Conservation (phyloP, 2,797 vertebrate species). For the Bradypus variegatus region DNA sequence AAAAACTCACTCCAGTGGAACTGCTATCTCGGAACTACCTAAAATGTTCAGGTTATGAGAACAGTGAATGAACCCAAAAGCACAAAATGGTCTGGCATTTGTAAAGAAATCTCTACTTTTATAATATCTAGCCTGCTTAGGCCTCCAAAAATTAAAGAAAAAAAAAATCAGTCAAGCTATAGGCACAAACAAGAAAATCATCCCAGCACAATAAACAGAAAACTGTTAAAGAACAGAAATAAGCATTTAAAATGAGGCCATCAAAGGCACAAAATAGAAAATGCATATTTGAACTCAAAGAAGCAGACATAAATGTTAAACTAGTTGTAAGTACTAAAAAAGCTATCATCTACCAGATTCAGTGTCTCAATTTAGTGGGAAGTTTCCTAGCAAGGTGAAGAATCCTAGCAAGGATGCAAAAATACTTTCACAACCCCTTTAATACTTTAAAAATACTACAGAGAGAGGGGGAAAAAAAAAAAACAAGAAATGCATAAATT, state of each 20-base stretch:
- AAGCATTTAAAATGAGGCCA: slow-evolving; percentile 45
- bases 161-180: neutral
- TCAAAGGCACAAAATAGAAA: slow-evolving; percentile 56
- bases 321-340: slow-evolving; percentile 43
- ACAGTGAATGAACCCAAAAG: slow-evolving; percentile 42
- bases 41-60: neutral
- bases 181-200: slow-evolving; percentile 33
- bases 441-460: slow-evolving; percentile 57
- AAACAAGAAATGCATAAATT: slow-evolving; percentile 53
- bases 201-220: slow-evolving; percentile 45
- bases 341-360: slow-evolving; percentile 46
- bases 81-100: slow-evolving; percentile 41
- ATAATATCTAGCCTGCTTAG: slow-evolving; percentile 21
- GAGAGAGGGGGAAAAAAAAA: slow-evolving; percentile 25
- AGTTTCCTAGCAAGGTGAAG: slow-evolving; percentile 40
- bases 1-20: neutral
- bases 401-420: slow-evolving; percentile 54
- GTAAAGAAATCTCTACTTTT: slow-evolving; percentile 29
- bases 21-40: neutral
- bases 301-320: slow-evolving; percentile 42
- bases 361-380: slow-evolving; percentile 49
- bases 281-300: slow-evolving; percentile 50
- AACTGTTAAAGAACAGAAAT: slow-evolving; percentile 49
- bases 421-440: slow-evolving; percentile 50
- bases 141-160: neutral